phyloP scores from a whole-genome alignment of 2,113 vertebrate genomes.

The Barnardius zonarius region DNA sequence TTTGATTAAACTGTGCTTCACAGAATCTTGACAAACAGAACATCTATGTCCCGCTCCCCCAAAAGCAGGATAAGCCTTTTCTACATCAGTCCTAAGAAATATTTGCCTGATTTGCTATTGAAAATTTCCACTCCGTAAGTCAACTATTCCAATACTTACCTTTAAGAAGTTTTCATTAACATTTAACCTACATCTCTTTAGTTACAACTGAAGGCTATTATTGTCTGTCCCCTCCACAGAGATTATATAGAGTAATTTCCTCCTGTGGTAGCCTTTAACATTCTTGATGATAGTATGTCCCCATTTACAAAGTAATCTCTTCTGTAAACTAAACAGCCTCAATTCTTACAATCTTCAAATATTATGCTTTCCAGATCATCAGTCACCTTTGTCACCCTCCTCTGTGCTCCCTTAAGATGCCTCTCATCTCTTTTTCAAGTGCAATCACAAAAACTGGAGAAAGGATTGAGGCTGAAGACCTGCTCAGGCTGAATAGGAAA shows the following conservation, averaged over 20 bases:
- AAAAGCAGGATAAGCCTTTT: not conserved
- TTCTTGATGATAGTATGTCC: not conserved
- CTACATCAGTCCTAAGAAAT: not conserved
- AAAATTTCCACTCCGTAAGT: not conserved
- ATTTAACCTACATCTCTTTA: not conserved
- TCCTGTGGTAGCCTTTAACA: not conserved
- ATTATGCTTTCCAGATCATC: not conserved
- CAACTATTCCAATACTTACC: not conserved
- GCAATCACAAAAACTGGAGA: not conserved
- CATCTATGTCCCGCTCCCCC: not conserved
- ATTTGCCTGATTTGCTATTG: not conserved
- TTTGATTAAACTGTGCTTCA: not conserved
- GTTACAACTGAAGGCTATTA: not conserved
- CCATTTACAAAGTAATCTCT: not conserved
- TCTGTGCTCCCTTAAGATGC: not conserved
- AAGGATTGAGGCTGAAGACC: not conserved
- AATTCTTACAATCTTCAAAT: not conserved
- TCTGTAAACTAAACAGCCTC: not conserved
- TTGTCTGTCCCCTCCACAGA: not conserved
- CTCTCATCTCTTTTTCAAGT: not conserved
- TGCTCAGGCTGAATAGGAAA: not conserved
- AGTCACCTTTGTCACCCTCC: not conserved
- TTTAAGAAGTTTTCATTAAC: not conserved
- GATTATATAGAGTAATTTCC: not conserved
- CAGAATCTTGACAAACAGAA: not conserved